Percentiles rank a stretch among this genome's conserved stretches.
Conservation (phyloP, 2,888 invertebrate species). For the Xiphydria camelus region DNA sequence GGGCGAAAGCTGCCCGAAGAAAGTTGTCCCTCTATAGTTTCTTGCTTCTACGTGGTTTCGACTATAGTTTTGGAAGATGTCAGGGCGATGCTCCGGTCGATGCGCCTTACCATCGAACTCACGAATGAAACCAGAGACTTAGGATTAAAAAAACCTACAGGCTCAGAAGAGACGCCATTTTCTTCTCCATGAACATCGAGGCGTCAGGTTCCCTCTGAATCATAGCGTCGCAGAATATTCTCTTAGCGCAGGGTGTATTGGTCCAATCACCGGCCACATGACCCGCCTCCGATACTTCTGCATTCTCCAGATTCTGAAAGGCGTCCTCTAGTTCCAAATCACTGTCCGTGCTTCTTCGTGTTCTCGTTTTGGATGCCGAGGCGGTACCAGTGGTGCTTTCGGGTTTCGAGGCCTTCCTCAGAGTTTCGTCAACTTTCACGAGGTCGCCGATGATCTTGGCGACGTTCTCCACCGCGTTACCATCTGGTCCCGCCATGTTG, state of each 20-base stretch:
- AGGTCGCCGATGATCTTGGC: slow-evolving; percentile 11
- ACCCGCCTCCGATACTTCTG: slow-evolving; percentile 45
- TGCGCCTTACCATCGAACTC: background rate
- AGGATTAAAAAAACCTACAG: slow-evolving; percentile 64
- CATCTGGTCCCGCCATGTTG: slow-evolving; percentile 5
- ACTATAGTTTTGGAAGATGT: slow-evolving; percentile 8
- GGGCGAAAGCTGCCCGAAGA: slow-evolving; percentile 48
- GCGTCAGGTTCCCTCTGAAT: slow-evolving; percentile 71
- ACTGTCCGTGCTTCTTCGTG: slow-evolving; percentile 26
- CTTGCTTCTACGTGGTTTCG: slow-evolving; percentile 12
- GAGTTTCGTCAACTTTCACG: background rate
- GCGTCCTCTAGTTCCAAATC: slow-evolving; percentile 43
- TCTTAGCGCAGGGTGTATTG: slow-evolving; percentile 77
- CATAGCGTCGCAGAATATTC: slow-evolving; percentile 77
- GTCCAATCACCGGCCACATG: slow-evolving; percentile 65
- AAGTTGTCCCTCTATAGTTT: slow-evolving; percentile 37
- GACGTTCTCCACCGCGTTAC: slow-evolving; percentile 14
- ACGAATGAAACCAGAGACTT: background rate
- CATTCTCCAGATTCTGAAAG: slow-evolving; percentile 49
- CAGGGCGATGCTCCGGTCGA: too few relatives aligned
- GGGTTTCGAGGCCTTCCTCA: slow-evolving; percentile 2
- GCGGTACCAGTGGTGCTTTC: slow-evolving; percentile 6
- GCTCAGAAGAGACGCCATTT: slow-evolving; percentile 73
- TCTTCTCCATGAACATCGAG: slow-evolving; percentile 76
- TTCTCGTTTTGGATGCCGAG: slow-evolving; percentile 4